Conservation (phyloP, 2,888 invertebrate genomes). For the Imbricaverruca yamaguchii region DNA sequence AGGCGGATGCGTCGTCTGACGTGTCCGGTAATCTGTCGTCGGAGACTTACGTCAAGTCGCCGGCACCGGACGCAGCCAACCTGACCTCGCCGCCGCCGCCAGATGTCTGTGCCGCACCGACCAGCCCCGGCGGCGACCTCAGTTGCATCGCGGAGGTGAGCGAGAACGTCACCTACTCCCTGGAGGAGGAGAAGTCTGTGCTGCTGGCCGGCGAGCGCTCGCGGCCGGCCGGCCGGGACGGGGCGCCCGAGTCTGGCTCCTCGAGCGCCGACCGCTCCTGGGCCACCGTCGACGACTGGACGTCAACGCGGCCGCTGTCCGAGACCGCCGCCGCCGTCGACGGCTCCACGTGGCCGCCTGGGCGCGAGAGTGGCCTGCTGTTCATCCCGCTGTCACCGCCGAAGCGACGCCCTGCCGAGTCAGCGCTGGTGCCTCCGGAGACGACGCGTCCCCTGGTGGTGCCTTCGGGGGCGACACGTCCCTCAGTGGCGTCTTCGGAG, state of each 20-base stretch:
- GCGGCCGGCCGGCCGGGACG: background rate
- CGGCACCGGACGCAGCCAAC: background rate
- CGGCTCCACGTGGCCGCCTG: background rate
- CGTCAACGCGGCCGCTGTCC: background rate
- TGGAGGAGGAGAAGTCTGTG: constrained; percentile 1
- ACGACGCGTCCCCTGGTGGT: too few species aligned
- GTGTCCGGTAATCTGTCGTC: background rate
- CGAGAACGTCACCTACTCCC: constrained; percentile 8
- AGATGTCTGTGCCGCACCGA: too few species aligned
- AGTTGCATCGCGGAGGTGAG: background rate
- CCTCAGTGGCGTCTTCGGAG: too few species aligned
- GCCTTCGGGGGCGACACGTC: background rate
- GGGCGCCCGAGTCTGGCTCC: background rate
- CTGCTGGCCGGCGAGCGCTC: background rate
- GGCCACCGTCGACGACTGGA: background rate
- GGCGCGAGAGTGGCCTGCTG: constrained; percentile 20
- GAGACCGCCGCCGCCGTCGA: background rate
- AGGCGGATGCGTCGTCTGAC: background rate
- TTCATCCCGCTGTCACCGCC: constrained; percentile 31
- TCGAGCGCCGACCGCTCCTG: background rate
- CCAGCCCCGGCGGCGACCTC: background rate
- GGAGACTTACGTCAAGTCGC: background rate
- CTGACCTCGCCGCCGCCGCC: background rate
- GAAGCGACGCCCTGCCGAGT: too few species aligned
- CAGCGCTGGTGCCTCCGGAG: too few species aligned